These are phyloP conservation scores for Protobothrops flavoviridis DNA, from an alignment of 2,113 vertebrate species.

Conservation along the genomic window DNA sequence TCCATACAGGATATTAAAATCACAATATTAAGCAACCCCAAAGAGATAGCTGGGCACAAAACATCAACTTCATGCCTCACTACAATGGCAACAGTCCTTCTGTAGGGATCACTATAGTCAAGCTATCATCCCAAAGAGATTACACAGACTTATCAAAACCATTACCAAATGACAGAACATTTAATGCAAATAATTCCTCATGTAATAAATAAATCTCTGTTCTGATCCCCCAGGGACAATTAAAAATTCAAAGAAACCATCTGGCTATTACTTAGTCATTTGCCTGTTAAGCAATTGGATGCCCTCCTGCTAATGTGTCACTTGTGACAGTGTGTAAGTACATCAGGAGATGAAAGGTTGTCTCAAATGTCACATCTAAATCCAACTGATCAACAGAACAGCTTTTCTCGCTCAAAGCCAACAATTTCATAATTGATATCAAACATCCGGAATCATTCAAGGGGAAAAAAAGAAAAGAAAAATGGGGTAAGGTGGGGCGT, in stretches of 20 bases:
- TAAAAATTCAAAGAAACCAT: constrained; percentile 67
- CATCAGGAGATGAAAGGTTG: constrained; percentile 60
- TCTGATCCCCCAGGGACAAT: constrained; percentile 57
- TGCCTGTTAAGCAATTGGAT: constrained; percentile 63
- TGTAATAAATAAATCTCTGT: constrained; percentile 52
- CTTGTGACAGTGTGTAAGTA: constrained; percentile 67
- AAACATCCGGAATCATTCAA: constrained; percentile 52
- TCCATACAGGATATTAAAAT: neutral
- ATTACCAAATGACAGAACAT: constrained; percentile 45
- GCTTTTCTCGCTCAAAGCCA: constrained; percentile 63
- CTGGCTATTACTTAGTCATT: constrained; percentile 62
- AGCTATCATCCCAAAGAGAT: neutral
- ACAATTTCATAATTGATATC: constrained; percentile 68
- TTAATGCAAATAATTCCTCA: constrained; percentile 47
- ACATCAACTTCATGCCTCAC: neutral
- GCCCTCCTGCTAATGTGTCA: constrained; percentile 63
- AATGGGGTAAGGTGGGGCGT: neutral
- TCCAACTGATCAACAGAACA: constrained; percentile 58
- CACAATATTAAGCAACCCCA: neutral
- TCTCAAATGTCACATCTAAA: constrained; percentile 66
- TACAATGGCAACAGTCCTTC: neutral
- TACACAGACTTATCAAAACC: neutral
- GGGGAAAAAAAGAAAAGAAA: constrained; percentile 29
- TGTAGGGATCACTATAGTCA: neutral
- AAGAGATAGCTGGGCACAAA: neutral